Conservation (phyloP, 2,113 vertebrate genomes). For the Epinephelus lanceolatus region DNA sequence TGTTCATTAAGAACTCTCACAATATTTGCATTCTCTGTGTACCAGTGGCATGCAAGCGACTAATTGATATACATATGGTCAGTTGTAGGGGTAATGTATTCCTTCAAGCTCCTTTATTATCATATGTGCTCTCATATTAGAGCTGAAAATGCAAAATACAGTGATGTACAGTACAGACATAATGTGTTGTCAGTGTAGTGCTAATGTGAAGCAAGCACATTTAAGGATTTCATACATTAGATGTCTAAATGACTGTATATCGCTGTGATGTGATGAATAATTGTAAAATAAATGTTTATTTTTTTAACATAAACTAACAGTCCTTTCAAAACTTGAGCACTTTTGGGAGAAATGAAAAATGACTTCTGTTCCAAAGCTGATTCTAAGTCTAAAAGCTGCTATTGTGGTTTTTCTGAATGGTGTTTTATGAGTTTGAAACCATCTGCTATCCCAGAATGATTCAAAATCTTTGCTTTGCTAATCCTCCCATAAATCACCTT, state of each 20-base stretch:
- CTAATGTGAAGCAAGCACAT: no score
- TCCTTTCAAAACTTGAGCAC: neutral
- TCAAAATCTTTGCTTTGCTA: slow-evolving; percentile 2
- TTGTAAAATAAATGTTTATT: neutral
- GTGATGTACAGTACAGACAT: neutral
- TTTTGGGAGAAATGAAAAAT: neutral
- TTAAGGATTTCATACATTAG: neutral
- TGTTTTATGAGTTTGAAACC: slow-evolving; percentile 3
- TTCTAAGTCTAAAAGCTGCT: slow-evolving; percentile 2
- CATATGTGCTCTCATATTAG: neutral
- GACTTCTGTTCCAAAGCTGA: neutral
- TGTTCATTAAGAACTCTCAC: no score
- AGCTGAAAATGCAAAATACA: neutral
- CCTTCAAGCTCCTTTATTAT: neutral
- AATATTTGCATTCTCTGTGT: no score
- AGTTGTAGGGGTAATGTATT: no score
- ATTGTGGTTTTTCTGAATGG: neutral
- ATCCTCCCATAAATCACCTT: slow-evolving; percentile 21
- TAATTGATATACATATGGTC: no score
- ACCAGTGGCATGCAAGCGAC: no score
- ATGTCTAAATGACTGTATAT: neutral
- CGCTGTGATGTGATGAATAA: neutral
- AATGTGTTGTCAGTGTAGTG: no score
- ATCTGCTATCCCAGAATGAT: neutral
- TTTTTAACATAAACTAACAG: neutral